These are phyloP conservation scores for Drosophila subpulchrella DNA, from an alignment of 1,140 invertebrate genomes.

Conservation along the genomic window DNA sequence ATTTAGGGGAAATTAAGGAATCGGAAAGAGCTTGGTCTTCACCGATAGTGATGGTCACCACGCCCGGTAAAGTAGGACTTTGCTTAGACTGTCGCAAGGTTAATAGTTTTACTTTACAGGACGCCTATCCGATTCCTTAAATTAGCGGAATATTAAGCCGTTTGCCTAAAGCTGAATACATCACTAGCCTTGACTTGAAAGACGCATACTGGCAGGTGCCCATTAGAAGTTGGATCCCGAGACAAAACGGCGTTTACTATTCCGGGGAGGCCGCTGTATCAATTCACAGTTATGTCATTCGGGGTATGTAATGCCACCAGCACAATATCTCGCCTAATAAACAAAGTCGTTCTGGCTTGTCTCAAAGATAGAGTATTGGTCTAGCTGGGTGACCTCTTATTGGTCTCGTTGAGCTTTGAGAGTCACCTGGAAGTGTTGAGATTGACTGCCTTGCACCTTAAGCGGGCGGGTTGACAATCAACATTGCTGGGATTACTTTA, in stretches of 20 bases:
- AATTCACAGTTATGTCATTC: background rate
- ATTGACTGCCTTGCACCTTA: background rate
- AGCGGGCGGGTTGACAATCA: background rate
- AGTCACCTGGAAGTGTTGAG: background rate
- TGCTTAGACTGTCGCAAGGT: background rate
- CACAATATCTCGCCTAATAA: background rate
- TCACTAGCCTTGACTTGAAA: background rate
- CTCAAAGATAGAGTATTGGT: background rate
- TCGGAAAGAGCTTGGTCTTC: background rate
- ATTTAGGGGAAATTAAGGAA: background rate
- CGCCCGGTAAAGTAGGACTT: background rate
- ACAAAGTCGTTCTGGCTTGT: background rate
- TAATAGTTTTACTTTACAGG: background rate
- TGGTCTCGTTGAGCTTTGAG: background rate
- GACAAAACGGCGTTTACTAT: background rate
- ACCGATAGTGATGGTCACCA: background rate
- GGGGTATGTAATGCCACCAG: background rate
- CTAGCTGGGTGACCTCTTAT: background rate
- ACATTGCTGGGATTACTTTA: too few species aligned
- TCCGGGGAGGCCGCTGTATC: background rate
- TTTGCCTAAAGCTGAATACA: background rate
- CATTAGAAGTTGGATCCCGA: background rate
- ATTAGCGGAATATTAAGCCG: too few species aligned
- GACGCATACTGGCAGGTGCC: background rate
- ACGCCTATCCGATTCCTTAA: background rate